Percentiles rank a stretch among this genome's conserved stretches.
phyloP scores from a whole-genome alignment of 1,140 invertebrate genomes.

The Cardiocondyla obscurior region DNA sequence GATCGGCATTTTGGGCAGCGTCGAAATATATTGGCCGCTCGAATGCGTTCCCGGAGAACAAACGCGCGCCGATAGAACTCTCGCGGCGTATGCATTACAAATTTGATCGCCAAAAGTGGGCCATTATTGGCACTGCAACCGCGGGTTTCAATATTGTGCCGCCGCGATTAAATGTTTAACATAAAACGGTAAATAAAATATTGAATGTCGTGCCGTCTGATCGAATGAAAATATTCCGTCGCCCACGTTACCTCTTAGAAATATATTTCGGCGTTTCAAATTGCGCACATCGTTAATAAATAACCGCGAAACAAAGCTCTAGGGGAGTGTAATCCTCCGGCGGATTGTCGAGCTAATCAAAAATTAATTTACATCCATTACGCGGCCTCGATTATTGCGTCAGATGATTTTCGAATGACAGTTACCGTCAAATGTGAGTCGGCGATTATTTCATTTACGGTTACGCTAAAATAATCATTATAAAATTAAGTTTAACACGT shows the following conservation, averaged over 20 bases:
- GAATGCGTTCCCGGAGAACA: constrained; percentile 2
- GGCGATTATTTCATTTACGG: neutral
- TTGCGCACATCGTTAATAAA: constrained; percentile 2
- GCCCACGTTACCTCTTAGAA: constrained; percentile 33
- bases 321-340: neutral
- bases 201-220: constrained; percentile 31
- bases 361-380: constrained; percentile 33
- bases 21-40: constrained; percentile 16
- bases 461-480: neutral
- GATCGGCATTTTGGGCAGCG: constrained; percentile 5
- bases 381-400: constrained; percentile 11
- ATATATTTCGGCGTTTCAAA: constrained; percentile 14
- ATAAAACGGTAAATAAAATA: constrained; percentile 51
- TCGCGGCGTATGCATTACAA: constrained; percentile 46
- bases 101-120: constrained; percentile 53
- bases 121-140: constrained; percentile 53
- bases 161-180: constrained; percentile 55
- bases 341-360: constrained; percentile 32
- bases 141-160: constrained; percentile 54
- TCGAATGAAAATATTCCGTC: constrained; percentile 40
- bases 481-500: neutral
- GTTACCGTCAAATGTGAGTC: neutral
- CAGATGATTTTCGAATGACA: constrained; percentile 4
- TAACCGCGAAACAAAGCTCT: neutral
- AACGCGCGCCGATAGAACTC: constrained; percentile 17